These are phyloP conservation scores for Leucoptera coffeella DNA, from an alignment of 2,888 invertebrate genomes.

Conservation along the genomic window DNA sequence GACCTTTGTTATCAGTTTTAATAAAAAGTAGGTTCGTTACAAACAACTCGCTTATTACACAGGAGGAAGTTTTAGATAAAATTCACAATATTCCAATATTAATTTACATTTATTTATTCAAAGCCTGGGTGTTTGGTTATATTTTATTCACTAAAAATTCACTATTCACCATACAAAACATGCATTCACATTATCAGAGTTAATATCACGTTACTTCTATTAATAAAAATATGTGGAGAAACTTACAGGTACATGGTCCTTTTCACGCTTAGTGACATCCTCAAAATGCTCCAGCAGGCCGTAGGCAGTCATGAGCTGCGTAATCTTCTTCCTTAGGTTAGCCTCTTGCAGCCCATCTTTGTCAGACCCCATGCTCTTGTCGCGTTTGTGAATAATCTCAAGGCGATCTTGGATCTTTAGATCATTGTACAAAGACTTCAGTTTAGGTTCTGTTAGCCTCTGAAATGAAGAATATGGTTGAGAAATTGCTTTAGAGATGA, in stretches of 20 bases:
- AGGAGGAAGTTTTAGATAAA: too few species aligned
- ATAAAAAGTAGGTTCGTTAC: too few species aligned
- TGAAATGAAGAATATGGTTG: conserved; percentile 23
- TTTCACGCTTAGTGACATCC: conserved; percentile 57
- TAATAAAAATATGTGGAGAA: too few species aligned
- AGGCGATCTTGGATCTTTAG: conserved; percentile 90
- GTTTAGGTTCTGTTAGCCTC: conserved; percentile 76
- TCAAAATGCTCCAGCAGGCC: conserved; percentile 75
- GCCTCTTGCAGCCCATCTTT: conserved; percentile 83
- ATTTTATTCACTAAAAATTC: too few species aligned
- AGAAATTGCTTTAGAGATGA: background rate
- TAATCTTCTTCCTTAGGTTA: conserved; percentile 69
- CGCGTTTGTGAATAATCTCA: conserved; percentile 76
- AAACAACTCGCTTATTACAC: too few species aligned
- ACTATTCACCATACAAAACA: too few species aligned
- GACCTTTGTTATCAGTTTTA: too few species aligned
- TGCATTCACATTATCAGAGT: too few species aligned
- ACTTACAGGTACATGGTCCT: conserved; percentile 50
- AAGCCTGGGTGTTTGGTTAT: too few species aligned
- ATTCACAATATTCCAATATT: too few species aligned
- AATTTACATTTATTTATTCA: too few species aligned
- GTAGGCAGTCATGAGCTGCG: conserved; percentile 77
- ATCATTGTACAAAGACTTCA: conserved; percentile 83
- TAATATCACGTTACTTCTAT: too few species aligned
- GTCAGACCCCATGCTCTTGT: conserved; percentile 77